Percentiles rank a stretch among this genome's conserved stretches.
Conservation (phyloP, 2,888 invertebrate species). For the Dynastes hyllus region DNA sequence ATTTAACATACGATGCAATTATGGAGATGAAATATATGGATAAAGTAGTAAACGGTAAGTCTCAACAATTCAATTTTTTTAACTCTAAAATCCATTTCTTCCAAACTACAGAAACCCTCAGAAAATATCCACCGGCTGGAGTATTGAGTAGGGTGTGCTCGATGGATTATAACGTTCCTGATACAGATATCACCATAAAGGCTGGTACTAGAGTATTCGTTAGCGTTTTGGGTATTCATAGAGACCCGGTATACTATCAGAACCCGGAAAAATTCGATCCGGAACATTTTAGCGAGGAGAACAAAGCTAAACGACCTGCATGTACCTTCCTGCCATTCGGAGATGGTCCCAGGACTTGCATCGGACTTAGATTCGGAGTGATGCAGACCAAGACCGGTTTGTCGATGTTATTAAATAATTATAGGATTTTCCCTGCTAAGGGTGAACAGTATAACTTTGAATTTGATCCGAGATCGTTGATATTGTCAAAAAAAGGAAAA, state of each 20-base stretch:
- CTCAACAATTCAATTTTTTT: background rate
- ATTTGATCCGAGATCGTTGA: constrained; percentile 19
- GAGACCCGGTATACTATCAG: constrained; percentile 14
- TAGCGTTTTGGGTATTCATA: constrained; percentile 13
- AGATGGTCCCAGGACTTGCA: constrained; percentile 27
- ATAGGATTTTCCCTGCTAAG: background rate
- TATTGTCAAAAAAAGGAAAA: constrained; percentile 12
- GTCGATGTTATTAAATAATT: constrained; percentile 18
- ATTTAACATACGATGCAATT: constrained; percentile 23
- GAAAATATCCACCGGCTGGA: constrained; percentile 22
- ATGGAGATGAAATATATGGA: constrained; percentile 35
- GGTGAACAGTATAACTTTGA: constrained; percentile 4
- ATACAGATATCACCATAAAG: background rate
- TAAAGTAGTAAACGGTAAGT: constrained; percentile 28
- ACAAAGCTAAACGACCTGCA: background rate
- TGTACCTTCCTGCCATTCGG: constrained; percentile 20
- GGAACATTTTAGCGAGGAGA: constrained; percentile 27
- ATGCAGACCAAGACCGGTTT: constrained; percentile 31
- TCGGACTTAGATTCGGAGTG: constrained; percentile 25
- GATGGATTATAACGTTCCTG: constrained; percentile 14
- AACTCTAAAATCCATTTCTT: too few relatives aligned
- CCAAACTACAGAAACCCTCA: constrained; percentile 11
- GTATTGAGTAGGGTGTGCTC: background rate
- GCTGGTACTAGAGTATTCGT: constrained; percentile 25
- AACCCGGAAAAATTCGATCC: constrained; percentile 21